Base-by-base conservation (phyloP, 2,888 invertebrate genomes). In the Dyspetes luteomarginatus region DNA sequence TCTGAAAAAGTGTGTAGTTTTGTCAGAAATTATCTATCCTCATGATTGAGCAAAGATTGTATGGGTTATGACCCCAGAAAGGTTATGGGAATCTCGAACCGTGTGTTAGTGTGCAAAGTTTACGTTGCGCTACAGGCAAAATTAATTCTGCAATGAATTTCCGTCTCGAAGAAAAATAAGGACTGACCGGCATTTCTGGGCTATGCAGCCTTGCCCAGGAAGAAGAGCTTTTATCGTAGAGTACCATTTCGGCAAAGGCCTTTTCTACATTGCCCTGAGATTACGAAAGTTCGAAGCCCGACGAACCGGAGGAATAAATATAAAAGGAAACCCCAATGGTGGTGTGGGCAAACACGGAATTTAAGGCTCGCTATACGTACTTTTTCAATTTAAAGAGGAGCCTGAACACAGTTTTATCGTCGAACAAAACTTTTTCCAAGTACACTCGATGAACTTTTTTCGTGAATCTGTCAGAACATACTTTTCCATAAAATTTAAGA, bases 261-360 rank as follows among this genome's bases (percentile, higher is more conserved):
- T 77, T 55, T 65, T 74, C 30, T 60, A 65, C 50, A 69, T 77
- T 64, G 77, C 81, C 56, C 45, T 73, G 77, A 77, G 73, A 81
- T 81, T 81, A 81, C 73, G 69, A 77, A 77, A 81, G 81, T 81
- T 81, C 68, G 77, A 81, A 81, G 73, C 73, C 64, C 77, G 69
- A 73, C 64, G 77, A 74, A 65, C 71, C 69, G 60, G 22, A 50
- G 69, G 45, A 81, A 81, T 81, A 77, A 77, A 81, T 81, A 77
- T 73, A 73, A 64, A 73, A 64, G 50, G 72, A 73, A 77, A 68
- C 73, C 72, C 55, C 72, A 28, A 30, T 30, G 64, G 72, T 56
- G 68, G 67, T 48, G 80, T 60, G 45, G 67, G 48, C 72, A 41
- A 67, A 55, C 73, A 55, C 43, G 73, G 55, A 64, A 36, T 58